Percentiles rank a stretch among this genome's conserved stretches.
These are phyloP conservation scores for Anthoscopus minutus DNA, from an alignment of 2,113 vertebrate species.

Conservation along the genomic window DNA sequence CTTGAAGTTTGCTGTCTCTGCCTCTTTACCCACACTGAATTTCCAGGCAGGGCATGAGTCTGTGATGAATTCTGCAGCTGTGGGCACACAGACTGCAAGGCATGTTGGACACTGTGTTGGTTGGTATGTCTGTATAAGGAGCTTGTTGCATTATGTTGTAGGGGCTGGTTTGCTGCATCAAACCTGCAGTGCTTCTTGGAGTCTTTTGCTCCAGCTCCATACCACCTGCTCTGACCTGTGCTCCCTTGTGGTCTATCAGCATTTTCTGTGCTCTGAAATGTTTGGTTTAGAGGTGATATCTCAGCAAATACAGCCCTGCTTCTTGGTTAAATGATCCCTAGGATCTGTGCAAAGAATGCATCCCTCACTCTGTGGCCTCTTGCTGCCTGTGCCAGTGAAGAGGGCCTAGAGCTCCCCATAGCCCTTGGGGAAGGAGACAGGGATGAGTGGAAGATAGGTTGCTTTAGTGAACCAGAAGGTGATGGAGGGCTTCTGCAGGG, in stretches of 20 bases:
- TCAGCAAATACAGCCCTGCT: not conserved
- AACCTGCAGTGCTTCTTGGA: not conserved
- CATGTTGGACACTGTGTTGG: not conserved
- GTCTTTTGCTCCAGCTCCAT: not conserved
- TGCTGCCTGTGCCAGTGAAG: rapidly evolving
- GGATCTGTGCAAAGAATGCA: not conserved
- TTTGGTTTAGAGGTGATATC: not conserved
- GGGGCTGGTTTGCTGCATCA: not conserved
- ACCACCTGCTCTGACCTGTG: not conserved
- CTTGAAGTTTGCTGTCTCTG: not conserved
- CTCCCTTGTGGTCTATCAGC: rapidly evolving
- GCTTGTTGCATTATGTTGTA: not conserved
- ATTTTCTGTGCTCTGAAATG: not conserved
- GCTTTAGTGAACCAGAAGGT: not conserved
- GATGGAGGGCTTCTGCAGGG: not conserved
- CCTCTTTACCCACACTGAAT: not conserved
- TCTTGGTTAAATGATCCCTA: not conserved
- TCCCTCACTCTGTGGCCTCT: not conserved
- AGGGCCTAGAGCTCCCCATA: not conserved
- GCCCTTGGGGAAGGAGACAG: not conserved
- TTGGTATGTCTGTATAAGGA: not conserved
- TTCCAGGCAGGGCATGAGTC: not conserved
- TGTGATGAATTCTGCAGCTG: not conserved
- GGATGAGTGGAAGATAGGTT: not conserved
- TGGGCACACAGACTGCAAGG: rapidly evolving